Evolutionary conservation across 2,797 vertebrate genomes (phyloP), one percentile per base, ranked within the genome.

Genomic region (Acomys russatus): DNA sequence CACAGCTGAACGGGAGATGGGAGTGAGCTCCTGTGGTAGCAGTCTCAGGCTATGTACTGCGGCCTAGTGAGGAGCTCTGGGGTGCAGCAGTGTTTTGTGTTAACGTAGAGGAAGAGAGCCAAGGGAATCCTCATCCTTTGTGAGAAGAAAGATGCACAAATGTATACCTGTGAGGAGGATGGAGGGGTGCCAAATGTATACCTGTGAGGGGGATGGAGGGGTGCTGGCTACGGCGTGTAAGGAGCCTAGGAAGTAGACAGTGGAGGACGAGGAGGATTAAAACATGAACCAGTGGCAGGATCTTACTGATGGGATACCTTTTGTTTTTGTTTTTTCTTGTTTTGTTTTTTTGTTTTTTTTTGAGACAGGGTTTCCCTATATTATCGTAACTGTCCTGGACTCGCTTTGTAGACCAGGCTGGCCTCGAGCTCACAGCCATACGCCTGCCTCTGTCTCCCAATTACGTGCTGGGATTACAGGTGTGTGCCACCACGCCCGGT

Each of bases 71-170:
- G 68, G 56, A 91, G 77, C 88, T 54, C 10, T 66, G 49, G 83
- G 82, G 92, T 85, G 92, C 49, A 25, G 92, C 49, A 25, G 70
- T 61, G 30, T 82, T 94, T 94, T 77, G 2, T 93, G 80, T 90
- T 93, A 68, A 68, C 44, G 9, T n/a, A 54, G 49, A 12, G 56
- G 51, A 91, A n/a, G 76, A 84, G 94, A 91, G 14, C 66, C 64
- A 93, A 89, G 51, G 68, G 82, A 28, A 84, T 49, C 54, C 71
- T 83, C 76, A 30, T 79, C 89, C 64, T 91, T 88, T 70, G 79
- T 84, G 25, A 64, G 3, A 38, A 56, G 33, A 79, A 82, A 94
- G 97, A 91, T 30, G 15, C 8, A 77, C 23, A 76, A 28, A 51
- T 20, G 61, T 56, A 71, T 33, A 64, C 9, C 51, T 68, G 71